Evolutionary conservation across 1,140 invertebrate species (phyloP).

Genomic region (Drosophila auraria): DNA sequence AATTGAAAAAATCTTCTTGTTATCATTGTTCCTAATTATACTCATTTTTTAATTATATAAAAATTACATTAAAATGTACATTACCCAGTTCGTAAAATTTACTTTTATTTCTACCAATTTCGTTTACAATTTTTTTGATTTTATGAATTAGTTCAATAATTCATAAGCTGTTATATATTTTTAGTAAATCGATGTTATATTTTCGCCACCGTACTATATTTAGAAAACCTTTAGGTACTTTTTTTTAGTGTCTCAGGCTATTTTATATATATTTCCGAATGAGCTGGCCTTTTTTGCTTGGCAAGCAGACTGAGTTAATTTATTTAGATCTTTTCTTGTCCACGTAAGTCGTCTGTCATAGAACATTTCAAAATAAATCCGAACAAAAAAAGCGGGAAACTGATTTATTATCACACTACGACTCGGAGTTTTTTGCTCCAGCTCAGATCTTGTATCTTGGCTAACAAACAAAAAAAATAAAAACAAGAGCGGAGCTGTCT

Average conservation of each 20-base stretch:
- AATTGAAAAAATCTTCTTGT: too few relatives aligned
- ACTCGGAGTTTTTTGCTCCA: constrained; percentile 12
- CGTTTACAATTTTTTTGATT: too few relatives aligned
- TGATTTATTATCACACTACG: constrained; percentile 40
- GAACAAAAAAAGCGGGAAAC: constrained; percentile 20
- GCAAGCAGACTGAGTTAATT: constrained; percentile 18
- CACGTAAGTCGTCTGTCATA: constrained; percentile 35
- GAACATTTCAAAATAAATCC: constrained; percentile 15
- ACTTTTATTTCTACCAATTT: too few relatives aligned
- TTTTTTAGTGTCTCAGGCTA: not conserved
- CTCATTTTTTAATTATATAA: too few relatives aligned
- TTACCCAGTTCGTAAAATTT: too few relatives aligned
- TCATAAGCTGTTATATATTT: too few relatives aligned
- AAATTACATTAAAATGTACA: too few relatives aligned
- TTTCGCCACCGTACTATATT: too few relatives aligned
- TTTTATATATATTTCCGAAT: constrained; percentile 2
- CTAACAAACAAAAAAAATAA: not conserved
- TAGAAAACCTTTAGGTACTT: not conserved
- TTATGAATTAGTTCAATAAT: too few relatives aligned
- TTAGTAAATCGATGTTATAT: too few relatives aligned
- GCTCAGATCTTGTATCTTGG: constrained; percentile 24
- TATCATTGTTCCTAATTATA: too few relatives aligned
- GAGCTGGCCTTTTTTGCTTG: constrained; percentile 18
- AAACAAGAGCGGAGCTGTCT: not conserved
- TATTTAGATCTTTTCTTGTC: constrained; percentile 37